Conservation (phyloP, 1,140 invertebrate species). For the Cheumatopsyche charites region DNA sequence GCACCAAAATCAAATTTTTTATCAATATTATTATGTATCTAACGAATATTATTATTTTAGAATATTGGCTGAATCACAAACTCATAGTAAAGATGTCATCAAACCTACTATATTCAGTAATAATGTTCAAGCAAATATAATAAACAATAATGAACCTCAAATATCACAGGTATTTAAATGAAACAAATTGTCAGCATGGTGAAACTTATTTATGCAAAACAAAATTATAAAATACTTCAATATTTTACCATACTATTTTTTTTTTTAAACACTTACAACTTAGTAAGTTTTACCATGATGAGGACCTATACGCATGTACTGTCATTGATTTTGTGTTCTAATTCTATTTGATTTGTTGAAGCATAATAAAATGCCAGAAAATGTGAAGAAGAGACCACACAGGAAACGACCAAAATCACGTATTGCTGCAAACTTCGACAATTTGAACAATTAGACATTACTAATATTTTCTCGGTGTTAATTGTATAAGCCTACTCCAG, state of each 20-base stretch:
- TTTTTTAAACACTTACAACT: too few relatives aligned
- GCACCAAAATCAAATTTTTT: too few relatives aligned
- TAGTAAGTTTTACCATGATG: too few relatives aligned
- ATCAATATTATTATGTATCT: too few relatives aligned
- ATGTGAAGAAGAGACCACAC: conserved; percentile 15
- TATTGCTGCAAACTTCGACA: conserved; percentile 40
- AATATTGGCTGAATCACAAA: neutral
- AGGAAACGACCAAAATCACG: conserved; percentile 22
- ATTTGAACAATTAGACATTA: neutral
- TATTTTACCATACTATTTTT: too few relatives aligned
- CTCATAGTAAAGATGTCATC: neutral
- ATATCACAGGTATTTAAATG: neutral
- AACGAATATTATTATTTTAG: conserved; percentile 6
- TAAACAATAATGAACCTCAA: neutral
- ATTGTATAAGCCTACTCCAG: too few relatives aligned
- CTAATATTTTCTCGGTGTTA: too few relatives aligned
- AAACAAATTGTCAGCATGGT: too few relatives aligned
- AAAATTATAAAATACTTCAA: too few relatives aligned
- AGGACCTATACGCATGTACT: too few relatives aligned
- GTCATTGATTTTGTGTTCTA: too few relatives aligned
- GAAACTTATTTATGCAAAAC: too few relatives aligned
- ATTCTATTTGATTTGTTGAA: neutral
- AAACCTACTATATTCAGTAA: neutral
- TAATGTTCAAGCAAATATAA: neutral
- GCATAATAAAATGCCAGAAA: neutral